Evolutionary conservation across 2,797 vertebrate species (phyloP), one percentile per base, ranked within the genome.

Genomic region (Chelon labrosus): DNA sequence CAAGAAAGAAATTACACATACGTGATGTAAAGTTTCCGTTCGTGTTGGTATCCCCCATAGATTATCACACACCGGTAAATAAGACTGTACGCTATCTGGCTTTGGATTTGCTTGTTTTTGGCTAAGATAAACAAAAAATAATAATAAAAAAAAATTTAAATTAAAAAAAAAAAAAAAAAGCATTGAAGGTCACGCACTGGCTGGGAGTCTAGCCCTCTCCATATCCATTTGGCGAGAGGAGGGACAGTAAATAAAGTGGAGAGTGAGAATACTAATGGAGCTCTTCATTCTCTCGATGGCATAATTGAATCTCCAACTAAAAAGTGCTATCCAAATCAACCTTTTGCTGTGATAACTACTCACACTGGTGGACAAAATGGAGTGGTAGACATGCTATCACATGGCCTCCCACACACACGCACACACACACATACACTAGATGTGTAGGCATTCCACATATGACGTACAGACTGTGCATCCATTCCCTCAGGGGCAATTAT

Each of bases 231-330:
- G 71, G 72, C 67, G 44, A 42, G 20, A 57, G 58, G 52, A 57
- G 58, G 52, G 68, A 79, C 46, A 27, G 66, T 73, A 70, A 67
- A 73, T 80, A 83, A 62, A 83, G 85, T 66, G 65, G 80, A 53
- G 13, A 58, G 70, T 6, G 50, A 72, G 71, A 74, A 57, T 27
- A 81, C 67, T 81, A 75, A 88, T 77, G 73, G 78, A 53, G 73
- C 85, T 87, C 85, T 87, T 88, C 82, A 87, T 77, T 64, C 56
- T 68, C 65, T 80, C 72, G 62, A 82, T 50, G 62, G 71, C 55
- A 82, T 90, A 89, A 90, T 88, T 89, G 82, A 88, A 85, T 69
- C 73, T 85, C 58, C 22, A 69, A 63, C 71, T 19, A 79, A 70
- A 86, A 83, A 60, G 67, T 62, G 65, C 46, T 70, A 70, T 82